Conservation (phyloP, 2,888 invertebrate species). For the Ptycholaimellus sp. region DNA sequence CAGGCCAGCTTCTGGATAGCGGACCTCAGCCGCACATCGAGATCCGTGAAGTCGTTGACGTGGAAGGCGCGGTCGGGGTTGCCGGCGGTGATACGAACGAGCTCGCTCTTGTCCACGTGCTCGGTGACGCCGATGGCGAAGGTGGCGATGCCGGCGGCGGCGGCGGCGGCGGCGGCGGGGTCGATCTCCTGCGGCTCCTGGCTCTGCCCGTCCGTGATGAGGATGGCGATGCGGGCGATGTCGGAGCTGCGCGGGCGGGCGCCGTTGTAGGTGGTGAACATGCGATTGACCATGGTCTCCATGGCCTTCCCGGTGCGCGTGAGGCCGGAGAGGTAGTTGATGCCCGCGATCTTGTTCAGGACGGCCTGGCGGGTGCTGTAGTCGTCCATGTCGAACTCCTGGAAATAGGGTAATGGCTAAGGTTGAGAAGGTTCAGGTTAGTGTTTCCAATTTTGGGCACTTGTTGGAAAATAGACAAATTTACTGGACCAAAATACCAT, state of each 20-base stretch:
- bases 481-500: no score
- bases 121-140: conserved; percentile 27
- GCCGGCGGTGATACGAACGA: conserved; percentile 12
- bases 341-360: conserved; percentile 13
- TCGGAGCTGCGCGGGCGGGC: conserved; percentile 9
- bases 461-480: background rate
- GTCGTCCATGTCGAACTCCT: conserved; percentile 18
- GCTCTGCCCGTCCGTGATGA: conserved; percentile 28
- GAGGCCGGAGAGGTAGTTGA: conserved; percentile 21
- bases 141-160: no score
- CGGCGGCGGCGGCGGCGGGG: conserved; percentile 19
- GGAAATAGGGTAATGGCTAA: no score
- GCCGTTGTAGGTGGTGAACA: background rate
- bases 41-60: conserved; percentile 19
- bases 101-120: conserved; percentile 21
- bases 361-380: no score
- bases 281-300: conserved; percentile 20
- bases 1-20: conserved; percentile 19
- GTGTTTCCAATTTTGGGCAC: no score
- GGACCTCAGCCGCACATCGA: conserved; percentile 16
- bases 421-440: no score
- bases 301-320: conserved; percentile 25
- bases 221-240: conserved; percentile 25
- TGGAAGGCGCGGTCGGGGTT: conserved; percentile 10
- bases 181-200: conserved; percentile 16